Conservation (phyloP, 2,888 invertebrate species). For the Andrena bucephala region DNA sequence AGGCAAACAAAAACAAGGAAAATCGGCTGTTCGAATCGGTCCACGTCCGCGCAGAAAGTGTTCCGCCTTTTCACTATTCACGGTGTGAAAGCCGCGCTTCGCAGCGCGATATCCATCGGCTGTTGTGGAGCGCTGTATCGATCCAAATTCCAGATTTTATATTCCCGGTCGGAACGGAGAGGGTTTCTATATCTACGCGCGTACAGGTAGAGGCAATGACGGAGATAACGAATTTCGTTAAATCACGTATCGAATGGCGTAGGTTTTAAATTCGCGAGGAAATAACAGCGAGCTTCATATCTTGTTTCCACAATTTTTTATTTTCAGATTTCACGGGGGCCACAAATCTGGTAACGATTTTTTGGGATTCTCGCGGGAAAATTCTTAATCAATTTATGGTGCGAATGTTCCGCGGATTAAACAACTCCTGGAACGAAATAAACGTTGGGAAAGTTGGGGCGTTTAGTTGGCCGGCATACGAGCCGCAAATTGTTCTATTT, state of each 20-base stretch:
- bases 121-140: conserved; percentile 75
- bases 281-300: background rate
- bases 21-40: conserved; percentile 15
- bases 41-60: background rate
- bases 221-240: conserved; percentile 59
- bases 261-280: conserved; percentile 8
- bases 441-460: conserved; percentile 2
- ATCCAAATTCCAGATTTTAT: conserved; percentile 77
- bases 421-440: background rate
- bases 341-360: background rate
- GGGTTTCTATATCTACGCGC: conserved; percentile 32
- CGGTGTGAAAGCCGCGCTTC: conserved; percentile 40
- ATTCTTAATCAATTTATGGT: conserved; percentile 1
- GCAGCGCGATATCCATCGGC: conserved; percentile 64
- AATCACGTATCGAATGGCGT: conserved; percentile 18
- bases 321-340: background rate
- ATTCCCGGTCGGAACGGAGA: conserved; percentile 50
- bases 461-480: background rate
- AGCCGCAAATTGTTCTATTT: conserved; percentile 4
- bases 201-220: conserved; percentile 41
- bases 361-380: background rate
- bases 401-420: conserved; percentile 2
- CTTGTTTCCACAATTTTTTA: background rate
- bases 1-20: background rate
- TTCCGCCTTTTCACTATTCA: background rate